A percentile compares a stretch with the other conserved stretches of the same genome.
phyloP scores from a whole-genome alignment of 2,888 invertebrate genomes.

The Celastrina argiolus region DNA sequence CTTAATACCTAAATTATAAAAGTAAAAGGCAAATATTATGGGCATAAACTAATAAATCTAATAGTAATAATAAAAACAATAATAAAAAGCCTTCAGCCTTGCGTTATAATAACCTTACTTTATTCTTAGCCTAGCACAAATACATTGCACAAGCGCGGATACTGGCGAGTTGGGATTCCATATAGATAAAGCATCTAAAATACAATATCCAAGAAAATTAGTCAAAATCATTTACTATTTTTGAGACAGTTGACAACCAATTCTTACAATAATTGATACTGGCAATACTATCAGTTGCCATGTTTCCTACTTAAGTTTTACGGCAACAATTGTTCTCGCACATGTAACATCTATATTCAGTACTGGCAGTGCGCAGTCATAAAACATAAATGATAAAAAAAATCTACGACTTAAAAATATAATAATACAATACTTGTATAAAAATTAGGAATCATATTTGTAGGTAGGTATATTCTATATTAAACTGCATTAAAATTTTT shows the following conservation, averaged over 20 bases:
- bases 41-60: constrained; percentile 10
- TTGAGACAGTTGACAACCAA: neutral
- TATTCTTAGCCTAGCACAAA: neutral
- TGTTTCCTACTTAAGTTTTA: no score
- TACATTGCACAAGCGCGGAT: neutral
- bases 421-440: constrained; percentile 19
- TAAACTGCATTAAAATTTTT: neutral
- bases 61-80: constrained; percentile 4
- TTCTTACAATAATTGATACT: neutral
- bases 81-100: constrained; percentile 15
- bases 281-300: no score
- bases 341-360: neutral
- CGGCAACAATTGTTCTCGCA: no score
- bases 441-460: constrained; percentile 17
- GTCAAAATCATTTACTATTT: neutral
- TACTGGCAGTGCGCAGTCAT: constrained; percentile 18
- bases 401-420: constrained; percentile 3
- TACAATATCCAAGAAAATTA: neutral
- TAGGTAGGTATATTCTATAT: neutral
- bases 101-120: constrained; percentile 11
- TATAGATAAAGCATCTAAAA: neutral
- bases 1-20: neutral
- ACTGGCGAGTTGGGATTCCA: neutral
- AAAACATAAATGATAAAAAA: neutral
- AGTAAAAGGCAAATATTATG: neutral